Base-by-base conservation (phyloP, 2,888 invertebrate species). In the Malacosoma neustria region DNA sequence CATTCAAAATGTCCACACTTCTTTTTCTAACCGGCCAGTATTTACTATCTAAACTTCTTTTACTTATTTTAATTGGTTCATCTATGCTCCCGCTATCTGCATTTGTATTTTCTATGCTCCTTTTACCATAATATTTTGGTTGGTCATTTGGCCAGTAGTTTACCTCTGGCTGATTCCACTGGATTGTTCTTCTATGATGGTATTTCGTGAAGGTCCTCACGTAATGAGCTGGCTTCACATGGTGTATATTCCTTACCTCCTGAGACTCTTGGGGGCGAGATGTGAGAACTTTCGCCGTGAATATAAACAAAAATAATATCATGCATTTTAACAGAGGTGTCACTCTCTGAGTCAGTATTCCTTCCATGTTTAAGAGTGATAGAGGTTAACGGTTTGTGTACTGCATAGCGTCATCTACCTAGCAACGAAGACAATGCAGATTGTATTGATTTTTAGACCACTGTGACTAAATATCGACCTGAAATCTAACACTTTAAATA, bases 151-250 rank as follows among this genome's bases (percentile, higher is more conserved):
- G 61, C 72, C 72, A 70, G 50, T 68, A 70, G 39, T 74, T 63
- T 40, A 49, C 60, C 1, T 60, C 36, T 39, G 77, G 76, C 35
- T 62, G 64, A 36, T 73, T 73, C 73, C 76, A 72, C 30, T 76
- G 79, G 38, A 70, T 79, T 12, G 79, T 77, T 40, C 85, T 64
- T 49, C 80, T 72, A 39, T 85, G 85, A 30, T 84, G 85, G 37
- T 84, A 81, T 59, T 84, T 85, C 0, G 81, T 84, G 45, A 84
- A 85, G 3, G 82, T 81, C 33, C 85, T 65, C n/a, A 84, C 81
- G 51, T 80, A 85, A 45, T 79, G 73, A 0, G 69, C 47, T 2
- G 82, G 72, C 48, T 79, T 85, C 9, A 59, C 48, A 14, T 76
- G 73, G 29, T 81, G 77, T 42, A 82, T 79, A 11, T 80, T 80